phyloP scores from a whole-genome alignment of 2,113 vertebrate species.

The Sardina pilchardus region DNA sequence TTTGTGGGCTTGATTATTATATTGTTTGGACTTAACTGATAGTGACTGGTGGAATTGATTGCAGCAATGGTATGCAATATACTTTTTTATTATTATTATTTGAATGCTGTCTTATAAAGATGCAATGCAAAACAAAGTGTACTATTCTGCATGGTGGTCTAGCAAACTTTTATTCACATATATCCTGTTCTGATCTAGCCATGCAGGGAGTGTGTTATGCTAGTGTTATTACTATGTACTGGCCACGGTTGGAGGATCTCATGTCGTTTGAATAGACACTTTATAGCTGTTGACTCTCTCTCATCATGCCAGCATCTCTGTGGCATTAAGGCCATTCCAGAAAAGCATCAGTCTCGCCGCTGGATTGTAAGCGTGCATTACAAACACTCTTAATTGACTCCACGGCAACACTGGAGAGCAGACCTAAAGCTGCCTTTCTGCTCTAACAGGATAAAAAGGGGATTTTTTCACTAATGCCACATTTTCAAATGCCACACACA shows the following conservation, averaged over 20 bases:
- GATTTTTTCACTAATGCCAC: background rate
- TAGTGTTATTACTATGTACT: background rate
- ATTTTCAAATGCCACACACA: background rate
- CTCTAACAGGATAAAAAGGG: conserved; percentile 12
- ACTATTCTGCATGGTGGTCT: background rate
- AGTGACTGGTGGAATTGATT: background rate
- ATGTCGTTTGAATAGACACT: background rate
- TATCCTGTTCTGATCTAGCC: background rate
- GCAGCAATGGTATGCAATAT: background rate
- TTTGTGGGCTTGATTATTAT: background rate
- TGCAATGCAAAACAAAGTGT: background rate
- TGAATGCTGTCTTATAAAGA: background rate
- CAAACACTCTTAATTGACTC: conserved; percentile 4
- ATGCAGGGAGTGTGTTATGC: background rate
- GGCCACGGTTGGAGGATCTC: background rate
- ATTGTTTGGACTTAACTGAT: background rate
- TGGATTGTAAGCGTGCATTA: background rate
- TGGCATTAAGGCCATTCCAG: conserved; percentile 4
- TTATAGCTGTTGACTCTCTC: background rate
- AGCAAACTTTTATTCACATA: background rate
- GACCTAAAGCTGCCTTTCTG: conserved; percentile 9
- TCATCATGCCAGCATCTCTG: background rate
- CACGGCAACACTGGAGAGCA: conserved; percentile 4
- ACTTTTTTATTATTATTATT: background rate
- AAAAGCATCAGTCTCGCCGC: conserved; percentile 13